Base-by-base conservation (phyloP, 2,888 invertebrate genomes). In the Pilophorus perplexus region DNA sequence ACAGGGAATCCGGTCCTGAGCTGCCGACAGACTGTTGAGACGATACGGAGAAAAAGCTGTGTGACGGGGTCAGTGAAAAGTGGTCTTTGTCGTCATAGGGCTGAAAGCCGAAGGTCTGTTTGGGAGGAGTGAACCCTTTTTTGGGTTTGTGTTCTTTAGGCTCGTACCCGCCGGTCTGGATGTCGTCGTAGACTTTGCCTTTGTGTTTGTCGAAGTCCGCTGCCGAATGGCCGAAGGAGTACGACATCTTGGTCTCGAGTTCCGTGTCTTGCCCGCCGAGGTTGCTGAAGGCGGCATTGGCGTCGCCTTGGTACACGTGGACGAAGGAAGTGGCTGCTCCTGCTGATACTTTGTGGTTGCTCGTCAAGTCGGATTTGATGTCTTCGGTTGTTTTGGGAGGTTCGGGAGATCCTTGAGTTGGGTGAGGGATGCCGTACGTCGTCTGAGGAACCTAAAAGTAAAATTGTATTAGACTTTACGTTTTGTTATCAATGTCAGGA, bases 91-190 rank as follows among this genome's bases (percentile, higher is more conserved):
- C 69, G 22, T 70, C 69, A 42, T 69, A 71, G 1, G 72, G 72
- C n/a, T 68, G 67, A 55, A 72, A 72, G 3, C 72, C 72, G 52
- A 67, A 72, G 18, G 72, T 72, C 42, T 72, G 70, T 27, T 70
- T 72, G 27, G 72, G 72, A 2, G 72, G 70, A 48, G 69, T 67
- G 65, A 72, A 72, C 1, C 54, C 62, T 37, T 57, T 66, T n/a
- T 40, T 55, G 28, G 44, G 40, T 1, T 23, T 16, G 2, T 37
- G 28, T 10, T 50, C 62, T 4, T 67, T 67, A 54, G 64, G 64
- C 4, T 60, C 67, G 1, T 65, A 62, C n/a, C 60, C 40, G 59
- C 67, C 68, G 64, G 68, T 70, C 16, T 62, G 40, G n/a, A 64
- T 18, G 10, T 64, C 42, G 42, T 59, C 59, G 27, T 59, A 59